phyloP scores from a whole-genome alignment of 2,113 vertebrate species.

The Hemichromis elongatus region DNA sequence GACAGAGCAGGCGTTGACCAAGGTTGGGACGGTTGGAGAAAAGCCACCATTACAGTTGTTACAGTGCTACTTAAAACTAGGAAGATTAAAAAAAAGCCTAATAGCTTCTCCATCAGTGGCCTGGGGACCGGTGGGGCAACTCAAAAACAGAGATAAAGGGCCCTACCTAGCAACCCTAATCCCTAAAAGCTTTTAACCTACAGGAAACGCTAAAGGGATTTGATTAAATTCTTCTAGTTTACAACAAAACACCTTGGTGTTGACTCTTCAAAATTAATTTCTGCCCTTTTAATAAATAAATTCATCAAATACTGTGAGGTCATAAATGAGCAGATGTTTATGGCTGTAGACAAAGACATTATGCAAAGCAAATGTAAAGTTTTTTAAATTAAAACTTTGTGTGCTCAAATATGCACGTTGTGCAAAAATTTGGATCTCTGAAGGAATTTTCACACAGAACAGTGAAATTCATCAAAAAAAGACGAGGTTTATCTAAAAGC shows the following conservation, averaged over 20 bases:
- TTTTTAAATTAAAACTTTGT: not conserved
- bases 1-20: conserved; percentile 85
- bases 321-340: not conserved
- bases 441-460: not conserved
- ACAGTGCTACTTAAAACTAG: not conserved
- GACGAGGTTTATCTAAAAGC: not conserved
- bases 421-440: not conserved
- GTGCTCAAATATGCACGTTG: not conserved
- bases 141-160: not conserved
- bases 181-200: not conserved
- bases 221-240: not conserved
- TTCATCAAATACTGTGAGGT: not conserved
- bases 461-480: not conserved
- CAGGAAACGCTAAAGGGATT: not conserved
- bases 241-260: not conserved
- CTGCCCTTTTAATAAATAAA: not conserved
- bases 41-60: not conserved
- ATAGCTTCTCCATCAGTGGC: not conserved
- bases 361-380: not conserved
- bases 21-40: conserved; percentile 61
- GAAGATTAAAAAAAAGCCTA: not conserved
- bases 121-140: not conserved
- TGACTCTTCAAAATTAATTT: not conserved
- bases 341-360: not conserved
- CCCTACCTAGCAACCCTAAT: not conserved